phyloP scores from a whole-genome alignment of 2,113 vertebrate species.

The Pomatostomus ruficeps region DNA sequence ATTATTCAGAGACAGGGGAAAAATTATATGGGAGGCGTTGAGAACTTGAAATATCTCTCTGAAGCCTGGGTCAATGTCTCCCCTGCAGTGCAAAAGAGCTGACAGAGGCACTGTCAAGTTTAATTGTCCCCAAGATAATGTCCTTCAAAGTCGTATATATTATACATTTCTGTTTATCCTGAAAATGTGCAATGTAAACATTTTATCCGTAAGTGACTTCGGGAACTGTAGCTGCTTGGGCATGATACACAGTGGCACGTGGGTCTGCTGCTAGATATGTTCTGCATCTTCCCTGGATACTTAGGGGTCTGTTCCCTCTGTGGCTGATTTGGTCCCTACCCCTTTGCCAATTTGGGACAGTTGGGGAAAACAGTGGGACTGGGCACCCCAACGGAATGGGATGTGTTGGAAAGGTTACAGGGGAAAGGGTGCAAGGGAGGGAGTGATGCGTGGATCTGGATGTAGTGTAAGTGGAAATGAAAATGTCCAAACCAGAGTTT shows the following conservation, averaged over 20 bases:
- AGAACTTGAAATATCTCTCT: not conserved
- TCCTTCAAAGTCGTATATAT: not conserved
- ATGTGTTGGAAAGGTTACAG: accelerated
- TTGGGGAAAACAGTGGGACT: not conserved
- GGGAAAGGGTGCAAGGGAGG: not conserved
- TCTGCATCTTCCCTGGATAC: not conserved
- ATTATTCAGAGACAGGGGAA: not conserved
- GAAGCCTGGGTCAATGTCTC: not conserved
- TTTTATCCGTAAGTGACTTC: not conserved
- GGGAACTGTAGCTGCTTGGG: not conserved
- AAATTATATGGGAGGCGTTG: accelerated
- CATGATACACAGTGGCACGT: not conserved
- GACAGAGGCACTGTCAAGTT: constrained; percentile 3
- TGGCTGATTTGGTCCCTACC: not conserved
- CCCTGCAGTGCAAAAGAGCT: not conserved
- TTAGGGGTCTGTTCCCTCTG: not conserved
- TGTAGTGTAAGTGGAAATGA: not conserved
- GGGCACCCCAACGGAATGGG: accelerated
- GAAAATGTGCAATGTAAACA: not conserved
- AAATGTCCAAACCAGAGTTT: not conserved
- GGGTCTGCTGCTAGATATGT: not conserved
- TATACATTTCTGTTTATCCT: not conserved
- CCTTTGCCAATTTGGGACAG: not conserved
- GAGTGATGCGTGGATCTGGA: accelerated
- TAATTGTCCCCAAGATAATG: not conserved